Conservation (phyloP, 2,797 vertebrate genomes). For the Coendou prehensilis region DNA sequence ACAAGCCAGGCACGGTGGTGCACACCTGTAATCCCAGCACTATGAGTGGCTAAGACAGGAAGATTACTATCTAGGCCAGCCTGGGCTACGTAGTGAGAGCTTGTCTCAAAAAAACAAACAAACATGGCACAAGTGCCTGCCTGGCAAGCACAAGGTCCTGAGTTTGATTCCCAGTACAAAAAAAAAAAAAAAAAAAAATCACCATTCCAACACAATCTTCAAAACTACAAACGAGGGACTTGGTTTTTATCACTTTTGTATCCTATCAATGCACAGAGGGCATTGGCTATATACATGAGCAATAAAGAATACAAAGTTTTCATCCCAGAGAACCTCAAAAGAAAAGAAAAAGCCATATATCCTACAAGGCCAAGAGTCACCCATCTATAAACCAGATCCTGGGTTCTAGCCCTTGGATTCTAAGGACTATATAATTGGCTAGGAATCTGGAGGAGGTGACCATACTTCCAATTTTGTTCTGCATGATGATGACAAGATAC, state of each 20-base stretch:
- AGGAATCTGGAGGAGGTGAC: neutral
- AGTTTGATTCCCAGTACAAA: too few relatives aligned
- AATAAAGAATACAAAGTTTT: neutral
- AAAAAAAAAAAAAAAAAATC: neutral
- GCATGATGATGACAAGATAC: neutral
- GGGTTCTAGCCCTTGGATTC: neutral
- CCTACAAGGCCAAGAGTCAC: neutral
- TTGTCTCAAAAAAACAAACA: neutral
- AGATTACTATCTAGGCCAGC: neutral
- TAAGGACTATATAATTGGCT: neutral
- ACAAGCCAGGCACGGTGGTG: neutral
- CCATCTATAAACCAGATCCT: neutral
- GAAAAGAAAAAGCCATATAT: slow-evolving; percentile 36
- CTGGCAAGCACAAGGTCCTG: too few relatives aligned
- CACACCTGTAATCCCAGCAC: neutral
- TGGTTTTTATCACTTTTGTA: neutral
- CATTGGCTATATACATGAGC: neutral
- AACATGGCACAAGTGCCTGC: neutral
- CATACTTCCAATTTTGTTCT: neutral
- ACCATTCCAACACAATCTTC: neutral
- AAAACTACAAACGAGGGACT: neutral
- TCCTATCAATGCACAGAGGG: neutral
- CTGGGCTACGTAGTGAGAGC: neutral
- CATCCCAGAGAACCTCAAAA: neutral
- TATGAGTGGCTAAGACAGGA: neutral